These are phyloP conservation scores for Bombus fervidus DNA, from an alignment of 1,140 invertebrate species.

Conservation along the genomic window DNA sequence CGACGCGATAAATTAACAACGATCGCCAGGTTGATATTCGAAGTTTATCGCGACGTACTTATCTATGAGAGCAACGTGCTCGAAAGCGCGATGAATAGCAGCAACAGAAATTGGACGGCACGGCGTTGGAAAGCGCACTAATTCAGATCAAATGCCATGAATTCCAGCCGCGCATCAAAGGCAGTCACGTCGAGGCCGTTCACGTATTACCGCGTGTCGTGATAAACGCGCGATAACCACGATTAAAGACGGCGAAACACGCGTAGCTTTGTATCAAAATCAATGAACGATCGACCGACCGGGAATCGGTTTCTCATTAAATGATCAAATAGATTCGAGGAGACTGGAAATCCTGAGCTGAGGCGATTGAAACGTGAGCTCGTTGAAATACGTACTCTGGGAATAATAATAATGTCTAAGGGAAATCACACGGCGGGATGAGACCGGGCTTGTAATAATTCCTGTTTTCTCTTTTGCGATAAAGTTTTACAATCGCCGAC, in stretches of 20 bases:
- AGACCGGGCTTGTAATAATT: conserved; percentile 38
- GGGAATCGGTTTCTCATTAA: conserved; percentile 27
- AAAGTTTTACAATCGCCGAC: conserved; percentile 43
- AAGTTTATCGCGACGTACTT: conserved; percentile 41
- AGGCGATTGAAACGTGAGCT: conserved; percentile 22
- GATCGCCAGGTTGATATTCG: conserved; percentile 31
- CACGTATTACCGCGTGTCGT: background rate
- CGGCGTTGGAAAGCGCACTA: conserved; percentile 25
- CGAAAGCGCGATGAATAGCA: conserved; percentile 33
- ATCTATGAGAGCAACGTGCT: conserved; percentile 3
- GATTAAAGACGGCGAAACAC: conserved; percentile 1
- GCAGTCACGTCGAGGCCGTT: background rate
- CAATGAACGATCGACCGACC: background rate
- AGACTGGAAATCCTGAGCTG: background rate
- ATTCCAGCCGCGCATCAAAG: conserved; percentile 20
- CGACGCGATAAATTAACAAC: conserved; percentile 39
- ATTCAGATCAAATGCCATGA: conserved; percentile 48
- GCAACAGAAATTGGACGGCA: conserved; percentile 35
- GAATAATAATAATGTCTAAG: conserved; percentile 47
- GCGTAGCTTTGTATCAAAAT: background rate
- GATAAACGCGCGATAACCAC: conserved; percentile 34
- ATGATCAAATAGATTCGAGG: conserved; percentile 30
- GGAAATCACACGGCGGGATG: conserved; percentile 34
- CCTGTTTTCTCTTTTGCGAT: conserved; percentile 37
- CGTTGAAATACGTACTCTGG: conserved; percentile 12